Base-by-base conservation (phyloP, 2,888 invertebrate genomes). In the Leucania comma region DNA sequence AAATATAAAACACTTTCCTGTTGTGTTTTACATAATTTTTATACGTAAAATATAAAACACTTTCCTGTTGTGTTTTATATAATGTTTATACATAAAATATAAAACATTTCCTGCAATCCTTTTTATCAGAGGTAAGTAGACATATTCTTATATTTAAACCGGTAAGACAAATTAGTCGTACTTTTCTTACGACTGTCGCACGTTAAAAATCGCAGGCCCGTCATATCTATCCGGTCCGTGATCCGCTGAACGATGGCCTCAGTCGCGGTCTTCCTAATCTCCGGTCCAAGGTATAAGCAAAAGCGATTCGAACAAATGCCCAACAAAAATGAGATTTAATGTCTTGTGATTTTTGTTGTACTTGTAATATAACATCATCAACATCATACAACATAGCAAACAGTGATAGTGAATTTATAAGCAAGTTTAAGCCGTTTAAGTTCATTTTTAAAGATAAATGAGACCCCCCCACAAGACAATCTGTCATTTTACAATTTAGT, bases 221-320 rank as follows among this genome's bases (percentile, higher is more conserved):
- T 79, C 74, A 79, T 82, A 78, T 68, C 65, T 82, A 82, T 79
- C 68, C 80, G 64, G 64, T 58, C 54, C 58, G 38, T 68, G 79
- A 79, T 79, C 83, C 83, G n/a, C 32, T 79, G 65, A 79, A 73
- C 74, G 79, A 79, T 82, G 79, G 79, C 74, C 51, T 38, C 8
- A 22, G 51, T 22, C 61, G 48, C 48, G 26, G 63, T 46, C 56
- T 62, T 54, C 26, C 26, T 20, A 32, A 5, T 20, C 10, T 9
- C 3, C 1, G 2, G 14, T 10, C 1, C 1, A 50, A 68, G 17
- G 0, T 1, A 79, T 14, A 59, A 72, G 59, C 32, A 32, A 29
- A 0, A 56, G 58, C 64, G 56, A 4, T 72, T 29, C 29, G 0
- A 8, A 0, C 20, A 1, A 32, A 48, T 20, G 6, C 2, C 2